Evolutionary conservation across 2,797 vertebrate genomes (phyloP).

Genomic region (Anomalospiza imberbis): DNA sequence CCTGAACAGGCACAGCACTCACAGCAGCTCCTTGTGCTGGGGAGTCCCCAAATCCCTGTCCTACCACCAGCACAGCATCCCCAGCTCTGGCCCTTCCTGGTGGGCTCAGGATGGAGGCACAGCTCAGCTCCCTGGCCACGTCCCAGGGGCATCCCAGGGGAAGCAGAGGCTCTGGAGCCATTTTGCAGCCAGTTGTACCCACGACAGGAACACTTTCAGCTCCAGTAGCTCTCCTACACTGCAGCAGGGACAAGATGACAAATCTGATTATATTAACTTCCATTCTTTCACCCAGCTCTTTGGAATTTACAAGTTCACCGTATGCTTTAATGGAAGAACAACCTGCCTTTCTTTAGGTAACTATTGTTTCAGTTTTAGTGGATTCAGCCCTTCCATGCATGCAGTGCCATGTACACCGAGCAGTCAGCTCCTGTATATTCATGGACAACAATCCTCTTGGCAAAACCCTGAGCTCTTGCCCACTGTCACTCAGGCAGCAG

Average conservation of each 20-base stretch:
- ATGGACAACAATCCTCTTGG: background rate
- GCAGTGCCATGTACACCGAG: background rate
- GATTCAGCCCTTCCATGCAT: background rate
- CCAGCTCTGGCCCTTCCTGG: background rate
- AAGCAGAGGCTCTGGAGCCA: background rate
- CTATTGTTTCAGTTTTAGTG: conserved; percentile 4
- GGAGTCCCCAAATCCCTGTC: accelerated
- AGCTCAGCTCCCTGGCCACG: accelerated
- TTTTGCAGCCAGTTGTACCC: background rate
- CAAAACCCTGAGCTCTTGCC: background rate
- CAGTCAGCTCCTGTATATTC: background rate
- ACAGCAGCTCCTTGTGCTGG: accelerated
- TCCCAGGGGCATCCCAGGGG: background rate
- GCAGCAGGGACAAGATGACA: background rate
- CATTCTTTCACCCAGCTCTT: background rate
- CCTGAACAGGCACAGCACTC: background rate
- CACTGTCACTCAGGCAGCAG: background rate
- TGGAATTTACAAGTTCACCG: background rate
- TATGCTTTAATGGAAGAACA: conserved; percentile 23
- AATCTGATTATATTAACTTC: background rate
- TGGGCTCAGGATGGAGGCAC: background rate
- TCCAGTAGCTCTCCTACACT: background rate
- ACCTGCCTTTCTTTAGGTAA: background rate
- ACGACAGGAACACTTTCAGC: background rate
- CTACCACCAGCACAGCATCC: background rate